Evolutionary conservation across 2,113 vertebrate genomes (phyloP), one percentile per base, ranked within the genome.

Genomic region (Sardina pilchardus): DNA sequence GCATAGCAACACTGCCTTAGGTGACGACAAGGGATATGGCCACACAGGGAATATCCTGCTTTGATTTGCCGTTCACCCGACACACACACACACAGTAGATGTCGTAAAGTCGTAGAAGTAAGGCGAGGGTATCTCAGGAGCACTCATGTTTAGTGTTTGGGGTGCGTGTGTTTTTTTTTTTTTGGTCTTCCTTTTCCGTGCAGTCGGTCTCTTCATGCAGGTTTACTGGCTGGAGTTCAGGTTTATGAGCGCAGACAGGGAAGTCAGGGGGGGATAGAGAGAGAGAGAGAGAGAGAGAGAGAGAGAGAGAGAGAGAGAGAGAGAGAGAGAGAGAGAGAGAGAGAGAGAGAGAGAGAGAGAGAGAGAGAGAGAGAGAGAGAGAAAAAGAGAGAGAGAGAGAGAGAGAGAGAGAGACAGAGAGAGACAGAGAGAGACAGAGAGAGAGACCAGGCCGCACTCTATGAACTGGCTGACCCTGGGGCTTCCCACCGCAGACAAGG

Each of bases 401-500:
- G 5, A 53, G 48, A 63, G 56, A 63, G 56, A 63, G 21, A n/a
- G 10, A 63, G 56, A 63, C 21, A 63, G 56, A 63, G 56, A 63
- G 56, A n/a, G n/a, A n/a, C n/a, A n/a, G n/a, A 71, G 67, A 75
- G 2, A 14, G 67, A 75, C 30, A 78, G 71, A 34, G 71, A 14
- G 34, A 34, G 26, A 9, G 86, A 86, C 88, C 89, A 86, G 86
- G 84, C 86, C 85, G 85, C 50, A 12, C 6, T 6, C 36, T 12
- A 78, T 78, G 71, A 71, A 78, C 71, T 34, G 71, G 12, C 10
- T 78, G 71, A 78, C 71, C 71, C 8, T 34, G 30, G 14, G 71
- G 71, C 71, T 78, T 78, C 71, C 5, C 34, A 78, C 71, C 4
- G 30, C 71, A 78, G 71, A 78, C 34, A 34, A 34, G 9, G 63